Evolutionary conservation across 53 echinoderm and acorn worm genomes (phyloP).

Genomic region (Paelopatides confundens): DNA sequence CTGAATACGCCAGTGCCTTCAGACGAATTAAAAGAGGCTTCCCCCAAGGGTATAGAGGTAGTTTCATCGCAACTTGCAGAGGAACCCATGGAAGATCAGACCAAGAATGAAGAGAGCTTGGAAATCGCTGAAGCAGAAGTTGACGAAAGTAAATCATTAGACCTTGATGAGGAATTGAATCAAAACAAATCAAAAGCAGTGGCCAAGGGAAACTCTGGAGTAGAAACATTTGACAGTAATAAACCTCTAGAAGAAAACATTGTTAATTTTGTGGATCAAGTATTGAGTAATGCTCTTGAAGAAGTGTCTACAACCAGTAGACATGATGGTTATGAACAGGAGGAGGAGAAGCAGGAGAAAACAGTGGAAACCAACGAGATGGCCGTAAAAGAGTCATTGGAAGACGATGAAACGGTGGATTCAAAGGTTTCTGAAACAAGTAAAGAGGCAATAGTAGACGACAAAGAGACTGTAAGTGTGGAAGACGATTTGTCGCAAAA

Average conservation of each 20-base stretch:
- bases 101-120: conserved; percentile 46
- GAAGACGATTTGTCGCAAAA: background rate
- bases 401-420: background rate
- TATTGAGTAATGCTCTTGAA: conserved; percentile 39
- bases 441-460: background rate
- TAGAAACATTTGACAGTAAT: background rate
- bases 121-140: background rate
- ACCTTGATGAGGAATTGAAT: conserved; percentile 17
- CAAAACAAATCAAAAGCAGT: background rate
- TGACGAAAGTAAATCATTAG: background rate
- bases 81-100: background rate
- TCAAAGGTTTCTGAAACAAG: background rate
- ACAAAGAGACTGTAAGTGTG: background rate
- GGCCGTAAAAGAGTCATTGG: background rate
- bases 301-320: background rate
- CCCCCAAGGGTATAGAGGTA: background rate
- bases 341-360: background rate
- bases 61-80: background rate
- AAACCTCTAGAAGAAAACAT: background rate
- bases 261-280: conserved; percentile 8
- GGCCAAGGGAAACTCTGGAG: background rate
- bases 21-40: background rate
- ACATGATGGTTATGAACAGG: background rate
- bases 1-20: background rate
- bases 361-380: background rate